Conservation (phyloP, 2,888 invertebrate species). For the Proisotoma minuta region DNA sequence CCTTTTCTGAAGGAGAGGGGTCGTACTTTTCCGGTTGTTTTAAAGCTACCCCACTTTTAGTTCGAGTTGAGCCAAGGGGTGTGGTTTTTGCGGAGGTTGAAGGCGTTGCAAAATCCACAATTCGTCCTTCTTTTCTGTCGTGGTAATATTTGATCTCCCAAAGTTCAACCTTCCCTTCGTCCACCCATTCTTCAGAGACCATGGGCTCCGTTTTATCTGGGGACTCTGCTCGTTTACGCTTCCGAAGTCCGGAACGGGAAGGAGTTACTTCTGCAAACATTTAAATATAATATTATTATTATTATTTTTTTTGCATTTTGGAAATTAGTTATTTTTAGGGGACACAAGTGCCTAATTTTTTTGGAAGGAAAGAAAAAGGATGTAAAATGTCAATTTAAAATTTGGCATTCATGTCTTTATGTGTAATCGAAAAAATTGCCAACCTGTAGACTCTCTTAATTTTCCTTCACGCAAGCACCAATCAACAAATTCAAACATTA, state of each 20-base stretch:
- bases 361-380: neutral
- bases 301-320: neutral
- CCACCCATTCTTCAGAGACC: constrained; percentile 92
- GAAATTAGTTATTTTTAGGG: neutral
- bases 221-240: constrained; percentile 86
- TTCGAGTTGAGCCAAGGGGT: constrained; percentile 34
- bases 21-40: constrained; percentile 47
- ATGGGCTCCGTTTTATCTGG: constrained; percentile 92
- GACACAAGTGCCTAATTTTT: neutral
- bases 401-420: too few relatives aligned
- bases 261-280: constrained; percentile 76
- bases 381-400: too few relatives aligned
- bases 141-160: constrained; percentile 93
- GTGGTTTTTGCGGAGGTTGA: constrained; percentile 29
- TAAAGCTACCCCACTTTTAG: constrained; percentile 43
- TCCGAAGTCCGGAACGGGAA: constrained; percentile 85
- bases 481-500: neutral
- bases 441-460: too few relatives aligned
- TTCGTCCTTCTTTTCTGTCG: constrained; percentile 35
- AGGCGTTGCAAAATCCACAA: constrained; percentile 7
- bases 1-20: constrained; percentile 25
- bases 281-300: neutral
- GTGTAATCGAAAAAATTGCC: too few relatives aligned
- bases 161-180: constrained; percentile 88
- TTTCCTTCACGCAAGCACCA: too few relatives aligned